Base-by-base conservation (phyloP, 2,113 vertebrate genomes). In the Austrofundulus limnaeus region DNA sequence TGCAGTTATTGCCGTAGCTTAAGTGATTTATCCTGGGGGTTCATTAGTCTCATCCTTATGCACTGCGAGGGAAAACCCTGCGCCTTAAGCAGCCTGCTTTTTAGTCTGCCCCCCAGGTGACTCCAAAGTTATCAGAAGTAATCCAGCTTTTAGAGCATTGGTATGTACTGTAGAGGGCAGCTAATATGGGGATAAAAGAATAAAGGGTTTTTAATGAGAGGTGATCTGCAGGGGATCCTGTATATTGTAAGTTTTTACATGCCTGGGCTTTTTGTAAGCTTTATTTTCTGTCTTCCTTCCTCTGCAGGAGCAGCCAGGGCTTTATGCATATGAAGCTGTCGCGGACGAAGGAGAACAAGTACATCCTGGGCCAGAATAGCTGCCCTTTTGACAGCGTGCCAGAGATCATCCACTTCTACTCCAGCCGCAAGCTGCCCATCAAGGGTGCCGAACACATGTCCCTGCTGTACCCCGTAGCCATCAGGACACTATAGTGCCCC, bases 261-360 rank as follows among this genome's bases (percentile, higher is more conserved):
- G 31, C 31, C 31, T 34, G 31, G 9, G 31, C 31, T 34, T 5
- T 8, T 34, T 34, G n/a, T 8, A 34, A 34, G 31, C 31, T 10
- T 5, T 9, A 34, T n/a, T n/a, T n/a, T n/a, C n/a, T n/a, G n/a
- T n/a, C n/a, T n/a, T n/a, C n/a, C n/a, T n/a, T n/a, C n/a, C n/a
- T n/a, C n/a, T 39, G n/a, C 85, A 98, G 97, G 94, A 99, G 96
- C 94, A 98, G 94, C 85, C 96, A 98, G 79, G 97, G 97, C 75
- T 99, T 99, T 92, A 97, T 99, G 95, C 97, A 99, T 81, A 98
- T 99, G 97, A 98, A 98, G 76, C 92, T 99, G 70, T 95, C 95
- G 0, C 89, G 94, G 81, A 99, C 96, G 11, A 97, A 98, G 86
- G 97, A 99, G 88, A 95, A 93, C 88, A 95, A 96, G 81, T 98